Percentiles rank a stretch among this genome's conserved stretches.
These are phyloP conservation scores for Labia minor DNA, from an alignment of 2,888 invertebrate genomes.

Conservation along the genomic window DNA sequence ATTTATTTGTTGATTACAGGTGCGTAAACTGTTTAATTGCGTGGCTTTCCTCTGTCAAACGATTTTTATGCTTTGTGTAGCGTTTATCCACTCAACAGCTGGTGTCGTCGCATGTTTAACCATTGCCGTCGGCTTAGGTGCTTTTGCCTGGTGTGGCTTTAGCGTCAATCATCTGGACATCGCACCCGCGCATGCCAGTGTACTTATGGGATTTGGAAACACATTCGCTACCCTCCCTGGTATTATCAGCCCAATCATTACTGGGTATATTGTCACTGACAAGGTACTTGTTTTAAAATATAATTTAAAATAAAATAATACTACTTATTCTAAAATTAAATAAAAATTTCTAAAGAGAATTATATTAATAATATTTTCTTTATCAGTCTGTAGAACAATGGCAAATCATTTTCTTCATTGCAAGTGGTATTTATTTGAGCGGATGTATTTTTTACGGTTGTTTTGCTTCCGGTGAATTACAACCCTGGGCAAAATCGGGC, in stretches of 20 bases:
- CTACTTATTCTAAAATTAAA: too few species aligned
- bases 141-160: constrained; percentile 88
- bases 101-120: constrained; percentile 72
- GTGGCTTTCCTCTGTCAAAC: constrained; percentile 69
- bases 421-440: constrained; percentile 68
- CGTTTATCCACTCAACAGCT: constrained; percentile 55
- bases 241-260: constrained; percentile 75
- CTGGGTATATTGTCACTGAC: constrained; percentile 63
- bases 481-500: constrained; percentile 66
- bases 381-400: constrained; percentile 64
- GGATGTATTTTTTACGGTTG: constrained; percentile 75
- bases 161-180: constrained; percentile 71
- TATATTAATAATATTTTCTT: constrained; percentile 24
- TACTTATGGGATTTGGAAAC: constrained; percentile 85
- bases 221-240: constrained; percentile 85
- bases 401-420: constrained; percentile 77
- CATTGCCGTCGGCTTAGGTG: constrained; percentile 79
- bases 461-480: constrained; percentile 69
- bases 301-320: background rate
- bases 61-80: constrained; percentile 73
- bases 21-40: constrained; percentile 60
- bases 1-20: constrained; percentile 31
- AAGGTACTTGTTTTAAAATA: constrained; percentile 53
- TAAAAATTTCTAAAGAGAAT: too few species aligned
- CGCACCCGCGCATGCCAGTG: constrained; percentile 82